A percentile compares a stretch with the other conserved stretches of the same genome.
phyloP scores from a whole-genome alignment of 2,797 vertebrate genomes.

The Neopelma chrysocephalum region DNA sequence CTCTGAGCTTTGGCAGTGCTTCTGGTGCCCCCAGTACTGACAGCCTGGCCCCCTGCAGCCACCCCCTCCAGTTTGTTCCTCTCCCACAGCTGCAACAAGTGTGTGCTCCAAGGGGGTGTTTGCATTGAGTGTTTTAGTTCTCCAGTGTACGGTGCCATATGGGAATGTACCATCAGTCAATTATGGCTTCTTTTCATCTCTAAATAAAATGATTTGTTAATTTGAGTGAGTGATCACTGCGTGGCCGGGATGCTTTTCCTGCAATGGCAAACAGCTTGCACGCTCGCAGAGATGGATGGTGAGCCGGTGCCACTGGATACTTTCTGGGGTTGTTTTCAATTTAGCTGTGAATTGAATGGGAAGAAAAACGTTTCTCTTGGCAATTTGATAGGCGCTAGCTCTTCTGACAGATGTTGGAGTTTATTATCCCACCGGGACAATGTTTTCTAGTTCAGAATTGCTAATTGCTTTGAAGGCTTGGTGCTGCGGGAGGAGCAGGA shows the following conservation, averaged over 20 bases:
- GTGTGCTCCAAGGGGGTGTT: neutral
- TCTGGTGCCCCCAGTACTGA: neutral
- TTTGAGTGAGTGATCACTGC: constrained; percentile 76
- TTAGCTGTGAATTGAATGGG: constrained; percentile 79
- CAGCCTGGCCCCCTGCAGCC: neutral
- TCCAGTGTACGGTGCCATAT: constrained; percentile 30
- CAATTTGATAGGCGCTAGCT: constrained; percentile 76
- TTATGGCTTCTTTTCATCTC: constrained; percentile 71
- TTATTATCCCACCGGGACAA: constrained; percentile 76
- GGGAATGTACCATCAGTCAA: constrained; percentile 65
- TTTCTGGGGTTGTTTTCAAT: constrained; percentile 78
- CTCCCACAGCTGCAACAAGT: neutral
- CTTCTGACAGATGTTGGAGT: constrained; percentile 81
- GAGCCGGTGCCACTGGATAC: constrained; percentile 68
- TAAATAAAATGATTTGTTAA: constrained; percentile 82
- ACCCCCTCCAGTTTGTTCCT: neutral
- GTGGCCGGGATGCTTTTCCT: constrained; percentile 54
- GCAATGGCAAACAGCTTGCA: constrained; percentile 75
- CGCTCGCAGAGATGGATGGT: constrained; percentile 65
- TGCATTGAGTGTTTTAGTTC: neutral
- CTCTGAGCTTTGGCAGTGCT: neutral
- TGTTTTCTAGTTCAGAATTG: constrained; percentile 73
- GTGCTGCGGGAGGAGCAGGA: constrained; percentile 27
- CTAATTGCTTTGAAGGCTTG: constrained; percentile 73
- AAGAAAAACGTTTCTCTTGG: constrained; percentile 80